Conservation (phyloP, 2,797 vertebrate species). For the Danio aesculapii region DNA sequence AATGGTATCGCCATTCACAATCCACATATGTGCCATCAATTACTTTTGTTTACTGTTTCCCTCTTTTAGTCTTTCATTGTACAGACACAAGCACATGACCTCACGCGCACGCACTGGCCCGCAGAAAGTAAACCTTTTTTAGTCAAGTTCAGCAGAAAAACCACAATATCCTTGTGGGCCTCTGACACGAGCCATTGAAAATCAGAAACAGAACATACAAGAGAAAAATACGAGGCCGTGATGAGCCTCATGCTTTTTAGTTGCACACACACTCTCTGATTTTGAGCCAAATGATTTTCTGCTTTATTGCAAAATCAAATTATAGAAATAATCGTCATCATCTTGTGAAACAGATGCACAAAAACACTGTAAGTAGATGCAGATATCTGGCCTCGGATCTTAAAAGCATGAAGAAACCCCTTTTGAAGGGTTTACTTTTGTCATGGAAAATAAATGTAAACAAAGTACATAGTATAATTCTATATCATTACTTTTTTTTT, state of each 20-base stretch:
- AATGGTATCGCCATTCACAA: constrained; percentile 34
- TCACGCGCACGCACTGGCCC: constrained; percentile 8
- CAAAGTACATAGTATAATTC: neutral
- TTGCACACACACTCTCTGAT: neutral
- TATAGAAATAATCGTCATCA: neutral
- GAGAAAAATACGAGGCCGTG: neutral
- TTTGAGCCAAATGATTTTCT: neutral
- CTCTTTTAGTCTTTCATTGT: constrained; percentile 2
- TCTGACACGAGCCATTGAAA: constrained; percentile 20
- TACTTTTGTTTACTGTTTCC: constrained; percentile 46
- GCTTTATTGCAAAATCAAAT: neutral
- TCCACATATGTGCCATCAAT: constrained; percentile 49
- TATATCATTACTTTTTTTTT: too few relatives aligned
- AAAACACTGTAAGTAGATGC: neutral
- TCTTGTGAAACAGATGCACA: neutral
- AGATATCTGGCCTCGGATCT: too few relatives aligned
- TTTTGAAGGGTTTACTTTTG: neutral
- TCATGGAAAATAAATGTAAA: neutral
- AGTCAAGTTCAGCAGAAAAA: constrained; percentile 40
- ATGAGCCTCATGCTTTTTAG: neutral
- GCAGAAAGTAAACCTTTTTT: constrained; percentile 25
- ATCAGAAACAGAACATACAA: constrained; percentile 6
- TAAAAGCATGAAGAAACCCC: too few relatives aligned
- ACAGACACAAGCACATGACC: constrained; percentile 37
- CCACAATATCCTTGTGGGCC: constrained; percentile 19